phyloP scores from a whole-genome alignment of 2,888 invertebrate species.

The Nycteola revayana region DNA sequence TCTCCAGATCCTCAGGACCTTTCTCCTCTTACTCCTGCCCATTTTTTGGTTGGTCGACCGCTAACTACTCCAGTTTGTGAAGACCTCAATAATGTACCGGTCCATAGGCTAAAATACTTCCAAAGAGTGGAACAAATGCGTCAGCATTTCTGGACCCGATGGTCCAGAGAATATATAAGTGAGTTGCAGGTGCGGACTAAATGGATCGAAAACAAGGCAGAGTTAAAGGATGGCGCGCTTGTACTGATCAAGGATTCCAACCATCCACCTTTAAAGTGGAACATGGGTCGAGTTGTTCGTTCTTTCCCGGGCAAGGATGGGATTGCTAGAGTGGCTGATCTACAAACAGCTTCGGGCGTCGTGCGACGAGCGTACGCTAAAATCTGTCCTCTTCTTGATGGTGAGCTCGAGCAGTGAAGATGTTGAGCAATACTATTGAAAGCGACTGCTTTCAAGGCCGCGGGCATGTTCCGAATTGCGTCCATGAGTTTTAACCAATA shows the following conservation, averaged over 20 bases:
- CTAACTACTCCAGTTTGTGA: background rate
- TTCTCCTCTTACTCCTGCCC: background rate
- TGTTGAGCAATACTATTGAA: too few relatives aligned
- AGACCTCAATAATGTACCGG: background rate
- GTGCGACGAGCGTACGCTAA: background rate
- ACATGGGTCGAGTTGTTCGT: background rate
- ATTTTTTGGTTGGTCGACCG: too few relatives aligned
- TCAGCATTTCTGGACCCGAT: background rate
- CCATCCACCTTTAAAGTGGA: background rate
- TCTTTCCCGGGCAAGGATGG: background rate
- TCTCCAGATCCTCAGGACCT: background rate
- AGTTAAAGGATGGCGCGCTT: background rate
- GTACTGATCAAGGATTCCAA: background rate
- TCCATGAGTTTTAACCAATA: too few relatives aligned
- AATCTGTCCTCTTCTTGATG: background rate
- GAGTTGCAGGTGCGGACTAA: background rate
- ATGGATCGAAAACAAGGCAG: background rate
- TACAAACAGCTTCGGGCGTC: background rate
- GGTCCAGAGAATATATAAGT: background rate
- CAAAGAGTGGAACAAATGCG: background rate
- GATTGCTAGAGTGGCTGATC: background rate
- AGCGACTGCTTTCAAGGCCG: too few relatives aligned
- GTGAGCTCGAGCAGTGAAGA: too few relatives aligned
- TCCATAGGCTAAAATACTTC: background rate
- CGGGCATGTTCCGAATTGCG: too few relatives aligned